These are phyloP conservation scores for Narcine bancroftii DNA, from an alignment of 2,113 vertebrate species.

Conservation along the genomic window DNA sequence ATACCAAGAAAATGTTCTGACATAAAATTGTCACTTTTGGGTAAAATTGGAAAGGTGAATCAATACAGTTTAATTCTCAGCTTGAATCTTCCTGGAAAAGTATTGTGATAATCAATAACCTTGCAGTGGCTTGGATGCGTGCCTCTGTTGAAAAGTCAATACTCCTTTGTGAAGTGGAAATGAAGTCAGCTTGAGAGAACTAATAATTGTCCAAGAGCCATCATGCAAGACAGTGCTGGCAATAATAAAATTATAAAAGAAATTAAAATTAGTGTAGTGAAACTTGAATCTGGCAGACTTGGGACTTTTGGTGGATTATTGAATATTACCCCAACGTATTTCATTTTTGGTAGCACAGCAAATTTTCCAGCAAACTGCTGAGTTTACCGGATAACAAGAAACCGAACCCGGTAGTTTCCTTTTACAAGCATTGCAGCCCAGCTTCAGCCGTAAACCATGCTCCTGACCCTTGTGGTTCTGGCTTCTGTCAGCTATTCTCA, in stretches of 20 bases:
- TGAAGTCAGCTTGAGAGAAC: background rate
- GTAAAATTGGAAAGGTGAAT: background rate
- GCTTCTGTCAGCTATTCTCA: no score
- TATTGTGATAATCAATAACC: background rate
- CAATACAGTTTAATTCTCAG: background rate
- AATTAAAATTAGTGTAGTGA: background rate
- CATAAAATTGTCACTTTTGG: background rate
- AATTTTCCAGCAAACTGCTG: no score
- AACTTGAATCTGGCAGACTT: no score
- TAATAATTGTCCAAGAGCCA: background rate
- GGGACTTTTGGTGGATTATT: no score
- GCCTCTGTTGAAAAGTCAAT: background rate
- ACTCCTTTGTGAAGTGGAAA: background rate
- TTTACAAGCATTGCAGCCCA: no score
- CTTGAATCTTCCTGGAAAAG: background rate
- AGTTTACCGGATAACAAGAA: no score
- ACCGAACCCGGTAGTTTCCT: no score
- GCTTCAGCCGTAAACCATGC: no score
- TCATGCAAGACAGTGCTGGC: background rate
- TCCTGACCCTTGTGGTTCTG: no score
- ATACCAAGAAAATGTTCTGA: background rate
- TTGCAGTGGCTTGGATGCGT: background rate
- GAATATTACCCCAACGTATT: no score
- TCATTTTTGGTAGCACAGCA: no score
- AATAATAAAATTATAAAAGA: background rate